phyloP scores from a whole-genome alignment of 2,113 vertebrate species.

The Gallinago jamesoni region DNA sequence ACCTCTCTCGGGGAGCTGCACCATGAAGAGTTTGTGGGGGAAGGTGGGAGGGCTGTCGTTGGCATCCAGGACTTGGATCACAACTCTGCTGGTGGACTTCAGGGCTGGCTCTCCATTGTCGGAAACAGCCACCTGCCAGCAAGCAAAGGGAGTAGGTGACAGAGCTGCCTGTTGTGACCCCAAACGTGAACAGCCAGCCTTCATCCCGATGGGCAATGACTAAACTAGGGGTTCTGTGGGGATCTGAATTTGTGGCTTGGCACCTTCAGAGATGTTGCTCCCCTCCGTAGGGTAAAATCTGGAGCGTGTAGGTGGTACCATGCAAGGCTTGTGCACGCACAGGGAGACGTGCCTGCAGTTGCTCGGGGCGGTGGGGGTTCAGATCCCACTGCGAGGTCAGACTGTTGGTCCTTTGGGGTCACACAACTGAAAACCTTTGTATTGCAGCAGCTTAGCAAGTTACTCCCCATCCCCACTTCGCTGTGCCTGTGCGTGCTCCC shows the following conservation, averaged over 20 bases:
- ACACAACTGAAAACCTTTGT: neutral
- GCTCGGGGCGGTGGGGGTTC: neutral
- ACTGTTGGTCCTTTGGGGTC: neutral
- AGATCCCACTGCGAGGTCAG: neutral
- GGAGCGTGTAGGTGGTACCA: neutral
- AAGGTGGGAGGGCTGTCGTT: slow-evolving; percentile 91
- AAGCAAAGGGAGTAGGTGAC: neutral
- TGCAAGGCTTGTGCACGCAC: neutral
- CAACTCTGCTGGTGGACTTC: slow-evolving; percentile 87
- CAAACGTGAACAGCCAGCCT: neutral
- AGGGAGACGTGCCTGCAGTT: neutral
- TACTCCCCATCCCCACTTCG: neutral
- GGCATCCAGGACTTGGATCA: slow-evolving; percentile 85
- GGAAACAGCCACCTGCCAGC: slow-evolving; percentile 85
- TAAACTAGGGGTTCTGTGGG: fast-evolving
- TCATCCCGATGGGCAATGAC: neutral
- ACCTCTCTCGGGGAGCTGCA: slow-evolving; percentile 80
- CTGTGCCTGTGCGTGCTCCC: neutral
- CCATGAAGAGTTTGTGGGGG: slow-evolving; percentile 89
- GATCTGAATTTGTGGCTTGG: neutral
- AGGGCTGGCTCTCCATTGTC: slow-evolving; percentile 86
- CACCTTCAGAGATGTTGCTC: neutral
- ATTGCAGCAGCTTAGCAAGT: neutral
- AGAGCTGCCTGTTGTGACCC: neutral
- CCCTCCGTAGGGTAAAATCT: neutral